Evolutionary conservation across 2,888 invertebrate species (phyloP).

Genomic region (Drosophila neotestacea): DNA sequence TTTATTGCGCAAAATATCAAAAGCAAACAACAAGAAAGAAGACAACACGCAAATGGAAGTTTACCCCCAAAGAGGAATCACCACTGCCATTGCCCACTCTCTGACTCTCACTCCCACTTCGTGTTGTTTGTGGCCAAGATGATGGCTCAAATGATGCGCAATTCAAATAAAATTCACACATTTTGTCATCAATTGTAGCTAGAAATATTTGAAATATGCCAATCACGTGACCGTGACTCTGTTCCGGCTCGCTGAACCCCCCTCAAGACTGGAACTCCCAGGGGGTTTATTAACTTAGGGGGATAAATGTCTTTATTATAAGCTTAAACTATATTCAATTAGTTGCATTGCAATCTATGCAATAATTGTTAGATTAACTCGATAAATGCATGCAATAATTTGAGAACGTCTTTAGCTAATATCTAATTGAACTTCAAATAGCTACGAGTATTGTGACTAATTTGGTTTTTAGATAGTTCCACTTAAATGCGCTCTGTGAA

Average conservation of each 20-base stretch:
- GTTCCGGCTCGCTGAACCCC: slow-evolving; percentile 46
- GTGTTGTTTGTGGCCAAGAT: background rate
- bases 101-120: background rate
- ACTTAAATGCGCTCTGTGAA: slow-evolving; percentile 31
- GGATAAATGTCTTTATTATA: slow-evolving; percentile 55
- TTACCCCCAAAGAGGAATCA: background rate
- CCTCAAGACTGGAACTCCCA: too few relatives aligned
- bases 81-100: background rate
- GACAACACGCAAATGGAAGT: slow-evolving; percentile 33
- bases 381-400: slow-evolving; percentile 57
- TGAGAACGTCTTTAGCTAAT: slow-evolving; percentile 22
- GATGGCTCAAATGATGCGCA: slow-evolving; percentile 26
- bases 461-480: slow-evolving; percentile 18
- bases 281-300: background rate
- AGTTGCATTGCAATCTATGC: slow-evolving; percentile 56
- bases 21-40: slow-evolving; percentile 30
- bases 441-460: slow-evolving; percentile 20
- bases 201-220: slow-evolving; percentile 34
- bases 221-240: slow-evolving; percentile 47
- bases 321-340: slow-evolving; percentile 69
- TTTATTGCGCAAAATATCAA: slow-evolving; percentile 56
- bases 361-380: slow-evolving; percentile 63
- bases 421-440: slow-evolving; percentile 33
- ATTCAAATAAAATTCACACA: slow-evolving; percentile 26
- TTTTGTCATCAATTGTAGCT: slow-evolving; percentile 13